phyloP scores from a whole-genome alignment of 2,797 vertebrate genomes.

The Vultur gryphus region DNA sequence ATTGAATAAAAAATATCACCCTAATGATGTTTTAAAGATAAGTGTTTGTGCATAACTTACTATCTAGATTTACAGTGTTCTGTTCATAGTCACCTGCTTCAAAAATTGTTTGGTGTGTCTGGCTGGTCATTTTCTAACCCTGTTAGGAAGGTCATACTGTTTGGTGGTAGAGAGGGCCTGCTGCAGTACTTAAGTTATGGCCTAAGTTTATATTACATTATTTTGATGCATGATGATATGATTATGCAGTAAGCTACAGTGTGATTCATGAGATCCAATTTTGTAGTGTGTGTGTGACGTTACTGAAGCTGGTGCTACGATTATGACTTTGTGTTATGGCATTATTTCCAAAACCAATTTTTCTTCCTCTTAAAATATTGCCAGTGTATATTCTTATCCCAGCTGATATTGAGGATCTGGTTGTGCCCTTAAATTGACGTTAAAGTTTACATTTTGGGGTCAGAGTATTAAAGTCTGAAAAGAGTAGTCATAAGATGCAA shows the following conservation, averaged over 20 bases:
- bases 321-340: slow-evolving; percentile 1
- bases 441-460: neutral
- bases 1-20: neutral
- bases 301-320: neutral
- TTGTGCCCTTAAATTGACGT: neutral
- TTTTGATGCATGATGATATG: neutral
- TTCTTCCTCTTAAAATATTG: neutral
- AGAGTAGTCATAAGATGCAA: neutral
- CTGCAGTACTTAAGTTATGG: neutral
- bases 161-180: neutral
- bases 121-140: neutral
- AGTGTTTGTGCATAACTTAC: neutral
- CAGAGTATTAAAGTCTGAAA: neutral
- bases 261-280: slow-evolving; percentile 32
- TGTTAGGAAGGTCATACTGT: neutral
- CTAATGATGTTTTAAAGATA: neutral
- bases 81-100: neutral
- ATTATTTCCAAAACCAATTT: slow-evolving; percentile 3
- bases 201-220: neutral
- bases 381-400: neutral
- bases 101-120: neutral
- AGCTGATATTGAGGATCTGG: neutral
- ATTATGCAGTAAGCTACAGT: slow-evolving; percentile 3
- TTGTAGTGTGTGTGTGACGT: neutral
- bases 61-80: neutral